These are phyloP conservation scores for Tenthredo distinguenda DNA, from an alignment of 2,888 invertebrate genomes.

Conservation along the genomic window DNA sequence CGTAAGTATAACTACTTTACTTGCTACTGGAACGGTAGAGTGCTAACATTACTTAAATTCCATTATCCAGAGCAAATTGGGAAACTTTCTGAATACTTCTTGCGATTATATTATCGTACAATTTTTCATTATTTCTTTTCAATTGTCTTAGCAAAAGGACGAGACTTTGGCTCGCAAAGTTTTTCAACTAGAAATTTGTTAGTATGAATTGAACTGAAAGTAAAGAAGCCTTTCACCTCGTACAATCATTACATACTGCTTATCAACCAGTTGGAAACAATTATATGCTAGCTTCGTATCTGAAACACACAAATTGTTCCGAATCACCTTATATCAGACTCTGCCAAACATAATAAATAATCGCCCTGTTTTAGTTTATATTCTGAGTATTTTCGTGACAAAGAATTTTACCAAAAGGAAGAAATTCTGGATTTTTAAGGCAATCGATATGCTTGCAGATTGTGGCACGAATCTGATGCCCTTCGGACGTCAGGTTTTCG, in stretches of 20 bases:
- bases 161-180: background rate
- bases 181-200: background rate
- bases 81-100: slow-evolving; percentile 22
- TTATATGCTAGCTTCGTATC: background rate
- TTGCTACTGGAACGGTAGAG: background rate
- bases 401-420: background rate
- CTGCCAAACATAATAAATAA: background rate
- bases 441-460: background rate
- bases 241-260: background rate
- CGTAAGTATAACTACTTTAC: slow-evolving; percentile 21
- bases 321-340: background rate
- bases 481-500: slow-evolving; percentile 9
- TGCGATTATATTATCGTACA: background rate
- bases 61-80: background rate
- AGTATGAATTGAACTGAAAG: background rate
- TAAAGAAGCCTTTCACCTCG: background rate
- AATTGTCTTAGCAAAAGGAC: background rate
- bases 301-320: background rate
- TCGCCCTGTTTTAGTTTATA: too few species aligned
- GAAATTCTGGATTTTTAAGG: background rate
- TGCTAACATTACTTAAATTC: slow-evolving; percentile 3
- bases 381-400: background rate
- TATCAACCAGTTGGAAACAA: background rate
- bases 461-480: background rate
- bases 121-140: background rate